Percentiles rank a stretch among this genome's conserved stretches.
Conservation (phyloP, 2,888 invertebrate genomes). For the Thymelicus lineola region DNA sequence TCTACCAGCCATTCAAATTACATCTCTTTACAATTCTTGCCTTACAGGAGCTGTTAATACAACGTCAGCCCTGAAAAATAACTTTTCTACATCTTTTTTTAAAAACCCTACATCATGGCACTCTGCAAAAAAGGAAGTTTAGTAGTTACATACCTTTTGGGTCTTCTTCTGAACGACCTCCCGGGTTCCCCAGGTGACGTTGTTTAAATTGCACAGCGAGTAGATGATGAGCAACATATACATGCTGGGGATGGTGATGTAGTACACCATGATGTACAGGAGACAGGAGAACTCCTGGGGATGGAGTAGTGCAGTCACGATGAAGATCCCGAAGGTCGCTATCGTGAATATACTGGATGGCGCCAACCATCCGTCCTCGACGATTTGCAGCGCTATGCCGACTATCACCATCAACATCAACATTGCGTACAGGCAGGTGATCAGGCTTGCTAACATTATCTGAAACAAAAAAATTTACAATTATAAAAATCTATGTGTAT, state of each 20-base stretch:
- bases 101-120: too few relatives aligned
- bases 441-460: slow-evolving; percentile 89
- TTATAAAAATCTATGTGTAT: not conserved
- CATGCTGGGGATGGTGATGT: slow-evolving; percentile 96
- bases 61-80: too few relatives aligned
- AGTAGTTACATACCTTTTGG: slow-evolving; percentile 57
- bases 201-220: slow-evolving; percentile 96
- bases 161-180: slow-evolving; percentile 87
- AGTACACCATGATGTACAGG: slow-evolving; percentile 91
- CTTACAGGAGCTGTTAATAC: too few relatives aligned
- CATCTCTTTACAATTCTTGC: too few relatives aligned
- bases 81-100: too few relatives aligned
- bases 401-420: slow-evolving; percentile 95
- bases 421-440: slow-evolving; percentile 92
- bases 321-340: slow-evolving; percentile 88
- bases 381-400: slow-evolving; percentile 91
- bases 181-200: slow-evolving; percentile 97
- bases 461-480: slow-evolving; percentile 56
- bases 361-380: slow-evolving; percentile 91
- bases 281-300: slow-evolving; percentile 91
- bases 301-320: slow-evolving; percentile 89
- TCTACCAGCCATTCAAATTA: too few relatives aligned
- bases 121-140: too few relatives aligned
- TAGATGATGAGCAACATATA: slow-evolving; percentile 96
- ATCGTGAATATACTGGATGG: slow-evolving; percentile 94